These are phyloP conservation scores for Sesia bembeciformis DNA, from an alignment of 2,888 invertebrate species.

Conservation along the genomic window DNA sequence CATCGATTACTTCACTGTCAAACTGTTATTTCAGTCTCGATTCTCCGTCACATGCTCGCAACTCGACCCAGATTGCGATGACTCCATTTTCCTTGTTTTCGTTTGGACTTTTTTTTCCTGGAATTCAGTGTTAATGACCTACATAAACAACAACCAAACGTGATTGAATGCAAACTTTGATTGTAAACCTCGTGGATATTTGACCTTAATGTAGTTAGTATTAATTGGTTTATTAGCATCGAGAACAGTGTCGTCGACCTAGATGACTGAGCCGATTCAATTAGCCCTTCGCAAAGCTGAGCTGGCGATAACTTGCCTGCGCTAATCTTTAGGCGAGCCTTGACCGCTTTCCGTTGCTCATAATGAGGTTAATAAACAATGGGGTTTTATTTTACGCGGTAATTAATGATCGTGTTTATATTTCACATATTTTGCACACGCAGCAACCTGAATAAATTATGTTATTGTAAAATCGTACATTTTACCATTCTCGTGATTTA, in stretches of 20 bases:
- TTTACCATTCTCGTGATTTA: too few species aligned
- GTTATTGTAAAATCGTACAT: too few species aligned
- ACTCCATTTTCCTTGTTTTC: conserved; percentile 52
- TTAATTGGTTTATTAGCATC: conserved; percentile 30
- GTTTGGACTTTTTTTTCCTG: conserved; percentile 42
- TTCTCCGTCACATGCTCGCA: conserved; percentile 21
- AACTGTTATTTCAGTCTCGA: conserved; percentile 40
- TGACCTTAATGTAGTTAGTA: conserved; percentile 17
- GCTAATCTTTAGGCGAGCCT: conserved; percentile 34
- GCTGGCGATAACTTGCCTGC: conserved; percentile 24
- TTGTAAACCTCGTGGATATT: conserved; percentile 1
- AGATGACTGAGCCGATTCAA: conserved; percentile 33
- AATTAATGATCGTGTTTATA: conserved; percentile 3
- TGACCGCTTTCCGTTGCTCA: conserved; percentile 35
- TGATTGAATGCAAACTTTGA: background rate
- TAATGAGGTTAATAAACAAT: conserved; percentile 27
- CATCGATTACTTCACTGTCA: conserved; percentile 6
- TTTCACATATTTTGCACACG: background rate
- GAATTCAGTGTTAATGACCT: conserved; percentile 62
- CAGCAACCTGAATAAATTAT: too few species aligned
- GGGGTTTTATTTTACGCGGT: conserved; percentile 8
- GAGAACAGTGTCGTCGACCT: conserved; percentile 62
- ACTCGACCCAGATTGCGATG: conserved; percentile 46
- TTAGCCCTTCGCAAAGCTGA: conserved; percentile 37
- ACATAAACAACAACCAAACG: conserved; percentile 18